These are phyloP conservation scores for Cottoperca gobio DNA, from an alignment of 2,797 vertebrate species.

Conservation along the genomic window DNA sequence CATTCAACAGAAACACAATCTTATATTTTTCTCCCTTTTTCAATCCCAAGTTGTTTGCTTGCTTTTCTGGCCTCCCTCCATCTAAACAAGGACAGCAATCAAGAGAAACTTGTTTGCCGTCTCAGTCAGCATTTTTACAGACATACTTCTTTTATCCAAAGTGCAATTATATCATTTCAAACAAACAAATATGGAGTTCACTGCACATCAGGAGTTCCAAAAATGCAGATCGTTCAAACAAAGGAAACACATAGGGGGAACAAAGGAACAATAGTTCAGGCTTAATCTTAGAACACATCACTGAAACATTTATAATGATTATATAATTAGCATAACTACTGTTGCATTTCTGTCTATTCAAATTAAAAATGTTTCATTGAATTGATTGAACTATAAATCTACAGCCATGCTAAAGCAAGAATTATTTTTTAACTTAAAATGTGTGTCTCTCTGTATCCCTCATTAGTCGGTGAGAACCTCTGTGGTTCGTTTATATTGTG, in stretches of 20 bases:
- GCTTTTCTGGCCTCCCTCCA: background rate
- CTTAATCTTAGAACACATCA: constrained; percentile 9
- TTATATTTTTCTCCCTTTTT: background rate
- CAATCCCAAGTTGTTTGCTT: background rate
- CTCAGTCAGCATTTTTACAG: background rate
- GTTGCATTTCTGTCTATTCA: background rate
- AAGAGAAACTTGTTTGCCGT: background rate
- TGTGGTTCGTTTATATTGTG: constrained; percentile 53
- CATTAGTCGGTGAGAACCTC: constrained; percentile 24
- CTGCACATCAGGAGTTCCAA: background rate
- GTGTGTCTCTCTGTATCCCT: background rate
- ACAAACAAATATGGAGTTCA: background rate
- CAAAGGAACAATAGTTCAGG: background rate
- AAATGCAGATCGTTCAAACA: background rate
- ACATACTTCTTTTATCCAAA: background rate
- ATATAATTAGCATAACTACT: constrained; percentile 29
- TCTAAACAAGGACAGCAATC: background rate
- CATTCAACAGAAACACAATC: background rate
- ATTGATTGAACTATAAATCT: constrained; percentile 10
- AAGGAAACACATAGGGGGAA: too few relatives aligned
- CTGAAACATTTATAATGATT: constrained; percentile 14
- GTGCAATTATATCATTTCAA: background rate
- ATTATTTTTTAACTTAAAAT: background rate
- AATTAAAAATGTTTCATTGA: background rate
- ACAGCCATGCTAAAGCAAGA: background rate